Evolutionary conservation across 2,113 vertebrate species (phyloP), one percentile per base, ranked within the genome.

Genomic region (Telmatochromis sp.): DNA sequence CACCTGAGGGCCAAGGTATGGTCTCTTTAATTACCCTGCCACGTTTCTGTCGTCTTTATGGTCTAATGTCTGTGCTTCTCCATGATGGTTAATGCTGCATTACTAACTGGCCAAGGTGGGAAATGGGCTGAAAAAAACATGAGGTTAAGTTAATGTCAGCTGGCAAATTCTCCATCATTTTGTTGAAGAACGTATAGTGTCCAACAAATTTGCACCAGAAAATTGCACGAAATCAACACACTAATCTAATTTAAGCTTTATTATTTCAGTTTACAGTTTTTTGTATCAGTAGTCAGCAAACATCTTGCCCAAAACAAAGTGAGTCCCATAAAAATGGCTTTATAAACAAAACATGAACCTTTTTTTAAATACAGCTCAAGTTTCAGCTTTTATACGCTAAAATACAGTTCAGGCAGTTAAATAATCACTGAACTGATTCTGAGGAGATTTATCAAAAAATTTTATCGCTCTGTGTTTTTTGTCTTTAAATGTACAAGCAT

Each of bases 1-100:
- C 96, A 65, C 91, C 93, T 4, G 89, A 89, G 9, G 60, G 87
- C 73, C 89, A 96, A 95, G 96, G 96, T 96, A 87, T 3, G 28
- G 3, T 31, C 40, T 63, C 13, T 57, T 12, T 35, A 80, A 70
- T 82, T 23, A 42, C 5, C 26, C 78, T 79, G 4, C 31, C 9
- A 60, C 0, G 3, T 47, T 55, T 49, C 75, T 19, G 35, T 45
- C 2, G 4, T 35, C n/a, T 75, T 70, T 81, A 4, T 81, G 33
- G 14, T 14, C 19, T 73, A 63, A 65, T 68, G 14, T 80, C 35
- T 80, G 13, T 53, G n/a, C n/a, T 70, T 65, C 17, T 78, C 15
- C 9, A 35, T 79, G 55, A 73, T 26, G 70, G 75, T 15, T n/a
- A 53, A 80, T 45, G 49, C 55, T 31, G 28, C 2, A 12, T 58